Percentiles rank a stretch among this genome's conserved stretches.
phyloP scores from a whole-genome alignment of 2,797 vertebrate species.

The Hafferia zeledoni region DNA sequence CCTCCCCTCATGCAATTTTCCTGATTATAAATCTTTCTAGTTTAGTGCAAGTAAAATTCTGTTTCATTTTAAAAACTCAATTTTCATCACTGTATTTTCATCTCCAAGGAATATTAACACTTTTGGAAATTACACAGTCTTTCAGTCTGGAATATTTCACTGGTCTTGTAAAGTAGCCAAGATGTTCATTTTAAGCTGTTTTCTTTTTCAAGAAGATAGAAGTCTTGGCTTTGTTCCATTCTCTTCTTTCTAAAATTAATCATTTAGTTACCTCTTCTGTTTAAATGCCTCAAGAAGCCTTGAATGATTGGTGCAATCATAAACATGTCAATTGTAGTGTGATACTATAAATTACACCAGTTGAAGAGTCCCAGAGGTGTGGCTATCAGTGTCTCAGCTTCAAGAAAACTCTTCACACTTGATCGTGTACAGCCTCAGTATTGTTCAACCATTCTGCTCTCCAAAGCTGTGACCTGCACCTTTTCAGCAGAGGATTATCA shows the following conservation, averaged over 20 bases:
- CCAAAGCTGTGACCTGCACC: neutral
- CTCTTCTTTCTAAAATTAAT: neutral
- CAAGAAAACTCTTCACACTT: neutral
- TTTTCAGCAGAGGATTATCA: neutral
- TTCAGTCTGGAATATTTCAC: neutral
- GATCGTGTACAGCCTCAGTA: neutral
- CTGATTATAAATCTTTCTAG: neutral
- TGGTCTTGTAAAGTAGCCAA: conserved; percentile 11
- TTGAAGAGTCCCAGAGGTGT: neutral
- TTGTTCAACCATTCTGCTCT: neutral
- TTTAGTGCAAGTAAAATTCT: neutral
- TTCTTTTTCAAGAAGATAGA: neutral
- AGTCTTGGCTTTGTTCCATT: conserved; percentile 1
- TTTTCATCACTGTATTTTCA: neutral
- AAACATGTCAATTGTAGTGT: neutral
- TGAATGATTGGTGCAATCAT: neutral
- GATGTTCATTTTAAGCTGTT: conserved; percentile 1
- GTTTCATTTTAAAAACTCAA: neutral
- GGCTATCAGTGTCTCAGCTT: neutral
- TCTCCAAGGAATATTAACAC: neutral
- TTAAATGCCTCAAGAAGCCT: neutral
- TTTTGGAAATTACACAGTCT: neutral
- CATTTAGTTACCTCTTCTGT: neutral
- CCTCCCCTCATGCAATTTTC: neutral
- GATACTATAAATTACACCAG: neutral